phyloP scores from a whole-genome alignment of 2,888 invertebrate species.

The Galerucella calmariensis region DNA sequence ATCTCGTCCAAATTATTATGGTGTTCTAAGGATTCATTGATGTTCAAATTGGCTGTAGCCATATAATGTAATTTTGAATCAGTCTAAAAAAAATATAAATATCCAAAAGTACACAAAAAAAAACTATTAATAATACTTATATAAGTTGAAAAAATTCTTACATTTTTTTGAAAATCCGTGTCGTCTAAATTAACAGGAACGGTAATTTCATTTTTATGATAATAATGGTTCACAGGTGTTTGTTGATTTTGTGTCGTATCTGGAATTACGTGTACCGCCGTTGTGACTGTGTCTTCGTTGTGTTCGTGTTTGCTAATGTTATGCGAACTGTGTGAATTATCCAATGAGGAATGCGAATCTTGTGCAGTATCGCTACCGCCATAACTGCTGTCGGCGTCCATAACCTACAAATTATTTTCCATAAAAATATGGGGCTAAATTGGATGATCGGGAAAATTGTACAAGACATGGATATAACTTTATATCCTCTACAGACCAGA shows the following conservation, averaged over 20 bases:
- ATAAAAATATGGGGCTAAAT: no score
- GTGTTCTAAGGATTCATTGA: constrained; percentile 59
- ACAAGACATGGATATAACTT: no score
- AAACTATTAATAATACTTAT: not conserved
- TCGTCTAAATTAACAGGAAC: constrained; percentile 59
- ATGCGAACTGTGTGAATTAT: constrained; percentile 50
- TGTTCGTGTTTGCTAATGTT: constrained; percentile 27
- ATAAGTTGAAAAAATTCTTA: constrained; percentile 23
- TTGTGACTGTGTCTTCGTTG: constrained; percentile 46
- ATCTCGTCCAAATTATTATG: constrained; percentile 61
- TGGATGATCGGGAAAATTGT: no score
- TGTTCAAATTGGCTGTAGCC: constrained; percentile 62
- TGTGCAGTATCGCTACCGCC: constrained; percentile 65
- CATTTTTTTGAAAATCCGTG: constrained; percentile 53
- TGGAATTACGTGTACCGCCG: constrained; percentile 51
- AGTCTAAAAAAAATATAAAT: constrained; percentile 19
- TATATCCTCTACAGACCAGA: no score
- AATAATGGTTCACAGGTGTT: constrained; percentile 50
- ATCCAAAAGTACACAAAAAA: not conserved
- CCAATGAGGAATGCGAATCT: constrained; percentile 55
- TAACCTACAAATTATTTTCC: constrained; percentile 42
- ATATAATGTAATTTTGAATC: constrained; percentile 59
- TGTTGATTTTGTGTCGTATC: constrained; percentile 1
- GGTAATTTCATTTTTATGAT: constrained; percentile 64
- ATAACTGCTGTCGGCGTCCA: constrained; percentile 65